Evolutionary conservation across 37 sponge, comb jelly and placozoan species (phyloP), one percentile per base, ranked within the genome.

Genomic region (Hexactinellida sp.): DNA sequence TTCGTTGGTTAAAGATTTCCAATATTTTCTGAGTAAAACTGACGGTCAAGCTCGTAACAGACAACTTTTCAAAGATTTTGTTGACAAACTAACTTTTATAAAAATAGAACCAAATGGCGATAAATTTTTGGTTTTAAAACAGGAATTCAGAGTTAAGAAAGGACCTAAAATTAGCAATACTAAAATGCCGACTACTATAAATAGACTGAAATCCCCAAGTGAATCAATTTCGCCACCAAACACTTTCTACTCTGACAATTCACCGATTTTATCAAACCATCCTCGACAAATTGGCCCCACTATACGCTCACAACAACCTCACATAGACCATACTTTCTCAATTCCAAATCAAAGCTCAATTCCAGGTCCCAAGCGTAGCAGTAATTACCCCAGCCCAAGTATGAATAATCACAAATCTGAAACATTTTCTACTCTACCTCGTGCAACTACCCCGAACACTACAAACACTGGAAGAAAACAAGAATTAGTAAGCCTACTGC

Each of bases 1-100:
- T n/a, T 21, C 76, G 28, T 63, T 63, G 76, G 76, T 63, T 7
- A 63, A 63, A 63, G 76, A 63, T 63, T 63, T 63, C 34, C 76
- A 63, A n/a, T 63, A 25, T n/a, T 63, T 63, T 28, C 76, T 63
- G 13, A 25, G 28, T 23, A 63, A 63, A 23, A 63, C 21, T 7
- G 76, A 63, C 3, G 76, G 30, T 5, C 76, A 63, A 63, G 76
- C 30, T 7, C 76, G 3, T 3, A 63, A 63, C 30, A 7, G 76
- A 25, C 3, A 3, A 23, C 21, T 25, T 25, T 63, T 63, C 76
- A 63, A 63, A 28, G 76, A 63, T 3, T 63, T 32, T 63, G 76
- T 63, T 10, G 76, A 63, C 34, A n/a, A 63, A 63, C 13, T 63
- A 28, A 25, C 76, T 63, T 23, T 32, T 32, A 63, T 63, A 7